These are phyloP conservation scores for Pyrgus malvae DNA, from an alignment of 2,888 invertebrate genomes.

Conservation along the genomic window DNA sequence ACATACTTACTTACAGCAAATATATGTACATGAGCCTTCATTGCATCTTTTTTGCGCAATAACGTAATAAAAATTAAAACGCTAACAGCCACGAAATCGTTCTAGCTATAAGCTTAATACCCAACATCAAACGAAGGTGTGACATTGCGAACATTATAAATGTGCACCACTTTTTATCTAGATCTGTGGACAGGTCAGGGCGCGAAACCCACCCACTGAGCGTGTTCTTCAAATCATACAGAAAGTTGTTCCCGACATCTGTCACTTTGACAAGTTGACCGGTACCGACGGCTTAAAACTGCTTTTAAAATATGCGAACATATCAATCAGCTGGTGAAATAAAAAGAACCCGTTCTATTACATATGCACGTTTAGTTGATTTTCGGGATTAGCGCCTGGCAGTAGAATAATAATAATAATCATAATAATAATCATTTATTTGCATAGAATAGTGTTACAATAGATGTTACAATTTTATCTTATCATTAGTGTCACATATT, in stretches of 20 bases:
- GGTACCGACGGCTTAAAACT: background rate
- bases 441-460: too few relatives aligned
- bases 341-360: background rate
- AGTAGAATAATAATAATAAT: too few relatives aligned
- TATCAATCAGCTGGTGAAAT: slow-evolving; percentile 5
- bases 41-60: too few relatives aligned
- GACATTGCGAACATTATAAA: background rate
- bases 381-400: slow-evolving; percentile 1
- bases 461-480: too few relatives aligned
- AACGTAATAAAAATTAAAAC: too few relatives aligned
- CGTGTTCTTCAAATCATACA: slow-evolving; percentile 7
- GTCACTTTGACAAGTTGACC: slow-evolving; percentile 15
- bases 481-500: too few relatives aligned
- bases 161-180: slow-evolving; percentile 12
- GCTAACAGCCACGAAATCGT: background rate
- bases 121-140: background rate
- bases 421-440: too few relatives aligned
- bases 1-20: too few relatives aligned
- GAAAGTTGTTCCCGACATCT: slow-evolving; percentile 19
- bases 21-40: too few relatives aligned
- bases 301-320: background rate
- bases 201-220: slow-evolving; percentile 5
- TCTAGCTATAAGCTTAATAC: background rate
- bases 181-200: slow-evolving; percentile 9
- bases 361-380: background rate